Base-by-base conservation (phyloP, 2,113 vertebrate genomes). In the Myiozetetes cayanensis region DNA sequence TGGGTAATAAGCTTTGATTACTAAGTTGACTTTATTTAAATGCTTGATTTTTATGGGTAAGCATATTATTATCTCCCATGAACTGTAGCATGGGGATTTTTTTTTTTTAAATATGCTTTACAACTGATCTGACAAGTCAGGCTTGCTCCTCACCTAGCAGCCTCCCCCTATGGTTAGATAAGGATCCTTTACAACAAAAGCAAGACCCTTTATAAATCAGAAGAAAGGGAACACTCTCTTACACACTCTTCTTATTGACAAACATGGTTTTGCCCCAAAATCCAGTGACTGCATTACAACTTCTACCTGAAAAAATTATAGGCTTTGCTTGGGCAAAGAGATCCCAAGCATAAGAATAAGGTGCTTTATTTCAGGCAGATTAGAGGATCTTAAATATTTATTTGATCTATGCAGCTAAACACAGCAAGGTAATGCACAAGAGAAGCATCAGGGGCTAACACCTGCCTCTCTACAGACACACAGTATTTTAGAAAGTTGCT, bases 1-100 rank as follows among this genome's bases (percentile, higher is more conserved):
- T 23, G 41, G 84, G 14, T 93, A 95, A 89, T 70, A 72, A 87
- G 53, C 43, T 85, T 52, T 85, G 81, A 94, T 89, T 96, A 95
- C 71, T 87, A 82, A 80, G n/a, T 90, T 87, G 14, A 31, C 22
- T 94, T 87, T 46, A 93, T 94, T 94, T 79, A 94, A 94, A 96
- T 89, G 50, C 72, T 58, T 83, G 49, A 87, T 73, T 94, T 93
- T 91, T 93, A 74, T 30, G 31, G 78, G 30, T 78, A 97, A 94
- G 35, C 55, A 50, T 77, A 68, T 94, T 87, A 94, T 95, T 94
- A 94, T 89, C 91, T 85, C 4, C 1, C 55, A 85, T 37, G 39
- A 89, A 93, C 33, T 89, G 21, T 14, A 82, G n/a, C 33, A 67
- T 73, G 17, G 16, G 30, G 46, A 41, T 44, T 70, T 59, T 52